Evolutionary conservation across 1,140 invertebrate species (phyloP).

Genomic region (Arctopsyche grandis): DNA sequence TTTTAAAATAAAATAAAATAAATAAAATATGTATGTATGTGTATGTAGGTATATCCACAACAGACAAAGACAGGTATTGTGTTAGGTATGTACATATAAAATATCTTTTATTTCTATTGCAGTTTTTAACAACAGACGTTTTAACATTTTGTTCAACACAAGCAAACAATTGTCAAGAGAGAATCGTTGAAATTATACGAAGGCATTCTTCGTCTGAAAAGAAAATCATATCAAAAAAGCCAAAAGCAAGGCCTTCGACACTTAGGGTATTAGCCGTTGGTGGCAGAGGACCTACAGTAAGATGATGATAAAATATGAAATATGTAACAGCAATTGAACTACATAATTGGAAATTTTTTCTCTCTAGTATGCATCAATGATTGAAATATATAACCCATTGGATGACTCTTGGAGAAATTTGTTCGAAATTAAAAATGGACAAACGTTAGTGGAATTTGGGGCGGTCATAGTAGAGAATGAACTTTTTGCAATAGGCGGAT

Average conservation of each 20-base stretch:
- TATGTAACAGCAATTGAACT: no score
- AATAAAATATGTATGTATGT: no score
- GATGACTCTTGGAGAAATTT: neutral
- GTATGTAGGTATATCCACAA: no score
- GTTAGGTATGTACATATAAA: no score
- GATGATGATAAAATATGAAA: no score
- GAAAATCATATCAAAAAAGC: no score
- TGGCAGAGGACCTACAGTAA: neutral
- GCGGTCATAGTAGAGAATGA: neutral
- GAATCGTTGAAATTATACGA: no score
- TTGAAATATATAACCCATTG: neutral
- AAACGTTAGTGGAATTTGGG: neutral
- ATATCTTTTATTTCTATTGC: no score
- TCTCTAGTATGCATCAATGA: neutral
- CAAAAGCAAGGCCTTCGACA: neutral
- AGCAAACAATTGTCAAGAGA: neutral
- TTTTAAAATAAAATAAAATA: no score
- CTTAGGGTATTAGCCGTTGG: neutral
- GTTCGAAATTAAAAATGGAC: neutral
- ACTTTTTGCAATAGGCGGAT: neutral
- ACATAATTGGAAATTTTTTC: neutral
- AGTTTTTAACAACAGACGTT: neutral
- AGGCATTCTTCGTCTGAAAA: neutral
- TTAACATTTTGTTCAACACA: neutral
- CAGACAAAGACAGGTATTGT: no score